Evolutionary conservation across 2,113 vertebrate genomes (phyloP).

Genomic region (Leptosomus discolor): DNA sequence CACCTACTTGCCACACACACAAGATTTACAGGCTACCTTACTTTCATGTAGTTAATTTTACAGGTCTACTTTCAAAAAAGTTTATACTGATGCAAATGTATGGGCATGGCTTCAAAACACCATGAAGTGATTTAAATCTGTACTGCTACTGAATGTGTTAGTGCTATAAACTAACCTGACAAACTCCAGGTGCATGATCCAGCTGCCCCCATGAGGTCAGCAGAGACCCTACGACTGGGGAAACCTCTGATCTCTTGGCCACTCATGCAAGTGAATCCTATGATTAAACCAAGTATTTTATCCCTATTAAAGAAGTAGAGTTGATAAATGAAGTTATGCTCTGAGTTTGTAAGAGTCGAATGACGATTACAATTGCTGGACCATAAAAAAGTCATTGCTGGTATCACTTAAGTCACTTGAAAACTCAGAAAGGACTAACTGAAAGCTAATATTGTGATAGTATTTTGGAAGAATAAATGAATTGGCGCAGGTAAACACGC

Average conservation of each 20-base stretch:
- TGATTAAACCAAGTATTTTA: not conserved
- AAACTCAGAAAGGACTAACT: not conserved
- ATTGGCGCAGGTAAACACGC: not conserved
- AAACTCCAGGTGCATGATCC: not conserved
- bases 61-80: not conserved
- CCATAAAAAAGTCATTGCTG: not conserved
- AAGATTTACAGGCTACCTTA: not conserved
- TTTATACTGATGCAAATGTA: not conserved
- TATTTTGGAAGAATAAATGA: not conserved
- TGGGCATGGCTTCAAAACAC: not conserved
- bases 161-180: not conserved
- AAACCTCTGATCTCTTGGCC: not conserved
- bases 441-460: not conserved
- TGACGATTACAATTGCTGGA: not conserved
- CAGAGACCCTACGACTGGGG: not conserved
- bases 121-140: not conserved
- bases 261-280: not conserved
- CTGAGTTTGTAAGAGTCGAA: not conserved
- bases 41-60: not conserved
- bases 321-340: not conserved
- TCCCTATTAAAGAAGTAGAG: not conserved
- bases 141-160: not conserved
- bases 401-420: not conserved
- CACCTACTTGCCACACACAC: not conserved
- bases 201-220: not conserved